Evolutionary conservation across 2,888 invertebrate species (phyloP).

Genomic region (Coremacera marginata): DNA sequence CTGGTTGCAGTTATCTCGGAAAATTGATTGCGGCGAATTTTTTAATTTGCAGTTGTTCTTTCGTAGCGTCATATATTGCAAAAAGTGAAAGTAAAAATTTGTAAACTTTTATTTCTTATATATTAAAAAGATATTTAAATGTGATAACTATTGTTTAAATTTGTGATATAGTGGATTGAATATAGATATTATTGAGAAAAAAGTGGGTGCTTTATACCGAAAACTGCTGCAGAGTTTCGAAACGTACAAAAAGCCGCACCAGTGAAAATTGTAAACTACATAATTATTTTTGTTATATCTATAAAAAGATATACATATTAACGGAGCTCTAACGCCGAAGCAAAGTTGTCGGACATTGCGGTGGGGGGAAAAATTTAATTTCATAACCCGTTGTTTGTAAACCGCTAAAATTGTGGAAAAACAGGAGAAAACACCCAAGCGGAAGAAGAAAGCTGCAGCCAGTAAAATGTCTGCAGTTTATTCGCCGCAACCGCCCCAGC

Average conservation of each 20-base stretch:
- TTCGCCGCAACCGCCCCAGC: constrained; percentile 68
- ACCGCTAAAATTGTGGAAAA: constrained; percentile 69
- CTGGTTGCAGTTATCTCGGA: background rate
- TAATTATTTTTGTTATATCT: background rate
- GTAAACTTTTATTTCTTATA: background rate
- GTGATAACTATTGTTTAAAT: no score
- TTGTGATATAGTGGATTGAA: background rate
- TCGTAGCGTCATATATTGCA: constrained; percentile 32
- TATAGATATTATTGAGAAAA: background rate
- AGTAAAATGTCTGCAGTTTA: constrained; percentile 70
- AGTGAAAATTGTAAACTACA: background rate
- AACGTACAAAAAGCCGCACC: background rate
- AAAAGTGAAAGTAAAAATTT: constrained; percentile 7
- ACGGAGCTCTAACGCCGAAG: background rate
- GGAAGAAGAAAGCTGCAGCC: constrained; percentile 69
- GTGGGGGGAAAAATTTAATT: constrained; percentile 43
- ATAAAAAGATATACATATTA: background rate
- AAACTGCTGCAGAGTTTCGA: background rate
- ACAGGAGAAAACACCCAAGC: constrained; percentile 69
- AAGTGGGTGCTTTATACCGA: background rate
- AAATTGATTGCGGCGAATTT: constrained; percentile 18
- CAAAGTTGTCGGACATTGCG: background rate
- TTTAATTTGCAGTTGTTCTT: constrained; percentile 8
- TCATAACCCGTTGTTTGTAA: constrained; percentile 55
- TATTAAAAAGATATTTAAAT: background rate